Evolutionary conservation across 1,140 invertebrate species (phyloP), one percentile per base, ranked within the genome.

Genomic region (Caenorhabditis remanei): DNA sequence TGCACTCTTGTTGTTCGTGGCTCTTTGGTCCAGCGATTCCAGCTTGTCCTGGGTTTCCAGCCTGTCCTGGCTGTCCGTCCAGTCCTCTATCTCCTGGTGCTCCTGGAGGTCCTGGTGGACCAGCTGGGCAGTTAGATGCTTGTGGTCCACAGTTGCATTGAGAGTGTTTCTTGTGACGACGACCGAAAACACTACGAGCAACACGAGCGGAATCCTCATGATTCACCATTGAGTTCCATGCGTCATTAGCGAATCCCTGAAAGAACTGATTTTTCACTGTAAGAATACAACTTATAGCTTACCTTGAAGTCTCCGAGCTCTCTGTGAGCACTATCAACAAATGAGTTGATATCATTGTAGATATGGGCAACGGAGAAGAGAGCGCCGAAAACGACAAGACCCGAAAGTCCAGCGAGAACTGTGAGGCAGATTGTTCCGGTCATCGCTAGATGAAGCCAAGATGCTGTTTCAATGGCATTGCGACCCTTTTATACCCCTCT

Each of bases 61-160:
- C 48, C 11, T 86, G 83, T 67, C 91, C 92, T 55, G 88, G 71
- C 24, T 89, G 85, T 63, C 92, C 92, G 46, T 90, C 85, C 13
- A 88, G 82, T 65, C 92, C 92, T 50, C 16, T 88, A 19, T 84
- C 48, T 65, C 92, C 92, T 40, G 91, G 88, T 43, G 85, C 19
- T 53, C 91, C 91, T 21, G 88, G 48, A 41, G 87, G 61, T 40
- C 92, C 92, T 63, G 90, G 83, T n/a, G 87, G 63, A 87, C 92
- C 92, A 43, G 84, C 79, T 82, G 86, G 86, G 86, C 86, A 87
- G 53, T 84, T 84, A n/a, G 79, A 75, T 3, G 86, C 79, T 41
- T 83, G 79, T 55, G 56, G 56, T 84, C 86, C 86, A 32, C 86
- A 87, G 79, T 87, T 87, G 86, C 86, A 87, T 50, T 84, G 58